These are phyloP conservation scores for Tragulus kanchil DNA, from an alignment of 2,113 vertebrate species.

Conservation along the genomic window DNA sequence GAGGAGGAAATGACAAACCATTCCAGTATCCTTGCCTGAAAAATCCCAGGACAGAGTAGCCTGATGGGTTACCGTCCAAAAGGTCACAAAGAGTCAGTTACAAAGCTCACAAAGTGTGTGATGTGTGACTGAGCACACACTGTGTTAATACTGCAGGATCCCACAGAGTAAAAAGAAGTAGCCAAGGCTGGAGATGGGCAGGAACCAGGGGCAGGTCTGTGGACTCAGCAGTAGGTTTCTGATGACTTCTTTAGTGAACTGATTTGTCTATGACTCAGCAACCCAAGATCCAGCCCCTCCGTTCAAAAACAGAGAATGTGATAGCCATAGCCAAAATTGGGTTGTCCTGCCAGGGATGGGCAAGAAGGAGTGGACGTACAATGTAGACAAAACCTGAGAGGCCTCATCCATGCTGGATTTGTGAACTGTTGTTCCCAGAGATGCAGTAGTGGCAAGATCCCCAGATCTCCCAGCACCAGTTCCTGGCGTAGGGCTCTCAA, in stretches of 20 bases:
- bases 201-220: neutral
- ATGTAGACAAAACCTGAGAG: neutral
- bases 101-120: neutral
- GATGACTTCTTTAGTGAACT: neutral
- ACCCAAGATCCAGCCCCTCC: neutral
- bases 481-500: neutral
- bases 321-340: neutral
- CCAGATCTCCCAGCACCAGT: neutral
- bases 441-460: neutral
- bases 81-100: neutral
- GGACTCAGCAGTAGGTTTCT: neutral
- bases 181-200: neutral
- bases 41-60: neutral
- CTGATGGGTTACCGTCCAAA: neutral
- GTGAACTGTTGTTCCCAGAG: neutral
- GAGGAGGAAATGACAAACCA: neutral
- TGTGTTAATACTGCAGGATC: neutral
- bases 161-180: neutral
- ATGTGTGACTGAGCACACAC: fast-evolving
- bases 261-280: neutral
- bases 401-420: neutral
- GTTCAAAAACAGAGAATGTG: neutral
- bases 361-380: fast-evolving
- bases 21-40: neutral
- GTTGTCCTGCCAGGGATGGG: neutral